Evolutionary conservation across 2,113 vertebrate species (phyloP).

Genomic region (Athene cunicularia): DNA sequence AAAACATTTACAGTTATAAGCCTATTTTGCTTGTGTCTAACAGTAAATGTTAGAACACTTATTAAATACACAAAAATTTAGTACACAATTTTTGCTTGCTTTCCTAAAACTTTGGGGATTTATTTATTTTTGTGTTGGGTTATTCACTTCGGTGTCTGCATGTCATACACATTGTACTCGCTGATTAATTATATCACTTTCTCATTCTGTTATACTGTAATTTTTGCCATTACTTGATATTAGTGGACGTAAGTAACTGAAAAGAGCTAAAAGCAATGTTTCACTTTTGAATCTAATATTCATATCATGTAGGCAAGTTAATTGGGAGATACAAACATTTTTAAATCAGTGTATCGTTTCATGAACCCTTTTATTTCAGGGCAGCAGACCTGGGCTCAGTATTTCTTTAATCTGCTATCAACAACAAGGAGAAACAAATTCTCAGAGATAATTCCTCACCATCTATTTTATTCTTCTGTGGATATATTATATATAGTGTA

Average conservation of each 20-base stretch:
- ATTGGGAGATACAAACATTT: neutral
- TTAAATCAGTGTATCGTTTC: neutral
- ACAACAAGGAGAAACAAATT: neutral
- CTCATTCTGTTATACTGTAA: neutral
- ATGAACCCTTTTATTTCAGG: neutral
- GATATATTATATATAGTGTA: neutral
- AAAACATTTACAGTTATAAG: neutral
- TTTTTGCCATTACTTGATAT: neutral
- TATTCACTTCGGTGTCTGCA: neutral
- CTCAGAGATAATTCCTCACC: neutral
- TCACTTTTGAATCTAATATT: neutral
- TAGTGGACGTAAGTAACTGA: neutral
- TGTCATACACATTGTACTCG: neutral
- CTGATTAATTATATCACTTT: neutral
- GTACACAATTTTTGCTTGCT: neutral
- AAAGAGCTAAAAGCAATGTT: neutral
- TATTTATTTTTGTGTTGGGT: neutral
- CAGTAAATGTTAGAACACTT: neutral
- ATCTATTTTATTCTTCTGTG: neutral
- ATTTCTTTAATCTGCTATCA: neutral
- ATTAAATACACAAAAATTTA: neutral
- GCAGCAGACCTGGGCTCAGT: neutral
- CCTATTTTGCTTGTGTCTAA: neutral
- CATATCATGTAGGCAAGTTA: neutral
- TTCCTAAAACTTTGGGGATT: neutral